Percentiles rank a stretch among this genome's conserved stretches.
These are phyloP conservation scores for Sebastes hubbsi DNA, from an alignment of 2,797 vertebrate species.

Conservation along the genomic window DNA sequence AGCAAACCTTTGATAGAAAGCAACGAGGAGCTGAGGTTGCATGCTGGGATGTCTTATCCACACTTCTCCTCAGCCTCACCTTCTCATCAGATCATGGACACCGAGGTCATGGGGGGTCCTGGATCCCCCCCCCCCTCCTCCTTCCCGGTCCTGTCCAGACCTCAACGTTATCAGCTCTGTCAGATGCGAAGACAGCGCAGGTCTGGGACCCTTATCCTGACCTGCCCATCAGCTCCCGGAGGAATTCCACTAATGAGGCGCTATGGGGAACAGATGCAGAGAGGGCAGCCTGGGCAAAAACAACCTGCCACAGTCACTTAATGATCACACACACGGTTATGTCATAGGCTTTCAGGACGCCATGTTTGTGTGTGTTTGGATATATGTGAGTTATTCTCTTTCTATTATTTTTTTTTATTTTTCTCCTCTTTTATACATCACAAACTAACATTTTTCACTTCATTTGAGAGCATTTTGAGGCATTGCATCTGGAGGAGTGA, in stretches of 20 bases:
- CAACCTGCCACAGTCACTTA: constrained; percentile 79
- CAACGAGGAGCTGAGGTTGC: constrained; percentile 4
- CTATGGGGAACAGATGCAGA: constrained; percentile 81
- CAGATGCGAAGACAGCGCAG: constrained; percentile 74
- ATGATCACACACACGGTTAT: constrained; percentile 73
- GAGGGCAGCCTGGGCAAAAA: constrained; percentile 68
- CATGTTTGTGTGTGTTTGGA: constrained; percentile 68
- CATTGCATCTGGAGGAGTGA: background rate
- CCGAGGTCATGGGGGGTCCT: constrained; percentile 57
- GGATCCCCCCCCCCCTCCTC: constrained; percentile 9
- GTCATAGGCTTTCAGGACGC: constrained; percentile 73
- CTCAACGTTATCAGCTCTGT: constrained; percentile 77
- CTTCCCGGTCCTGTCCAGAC: constrained; percentile 49
- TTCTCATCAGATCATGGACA: constrained; percentile 54
- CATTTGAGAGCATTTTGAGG: background rate
- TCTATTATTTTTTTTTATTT: constrained; percentile 18
- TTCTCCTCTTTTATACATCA: background rate
- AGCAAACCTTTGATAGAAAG: background rate
- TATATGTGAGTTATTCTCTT: constrained; percentile 34
- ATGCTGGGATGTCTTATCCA: constrained; percentile 29
- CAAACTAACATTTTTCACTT: background rate
- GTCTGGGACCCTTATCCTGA: constrained; percentile 70
- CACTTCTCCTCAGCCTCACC: constrained; percentile 9
- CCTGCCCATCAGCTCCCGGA: constrained; percentile 70
- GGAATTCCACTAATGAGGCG: constrained; percentile 78